phyloP scores from a whole-genome alignment of 2,888 invertebrate genomes.

The Archips xylosteana region DNA sequence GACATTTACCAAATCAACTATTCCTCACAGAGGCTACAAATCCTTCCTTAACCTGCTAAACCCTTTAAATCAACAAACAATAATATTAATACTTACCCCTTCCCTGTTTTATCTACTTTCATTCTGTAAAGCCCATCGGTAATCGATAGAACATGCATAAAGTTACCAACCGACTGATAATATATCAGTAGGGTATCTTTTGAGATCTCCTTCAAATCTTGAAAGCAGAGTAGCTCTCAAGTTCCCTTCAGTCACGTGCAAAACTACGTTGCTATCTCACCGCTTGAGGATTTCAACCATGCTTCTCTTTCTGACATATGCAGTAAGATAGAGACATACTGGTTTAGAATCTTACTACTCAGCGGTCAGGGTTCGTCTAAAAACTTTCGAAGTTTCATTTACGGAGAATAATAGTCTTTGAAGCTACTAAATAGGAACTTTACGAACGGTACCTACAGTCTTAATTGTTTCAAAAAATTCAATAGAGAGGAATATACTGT shows the following conservation, averaged over 20 bases:
- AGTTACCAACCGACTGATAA: not conserved
- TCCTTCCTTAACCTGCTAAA: no score
- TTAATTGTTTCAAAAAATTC: no score
- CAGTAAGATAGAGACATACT: not conserved
- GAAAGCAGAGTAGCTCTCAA: constrained; percentile 20
- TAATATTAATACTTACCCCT: no score
- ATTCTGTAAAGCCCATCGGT: not conserved
- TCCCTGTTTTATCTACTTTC: not conserved
- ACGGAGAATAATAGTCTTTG: not conserved
- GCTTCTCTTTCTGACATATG: not conserved
- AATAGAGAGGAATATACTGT: no score
- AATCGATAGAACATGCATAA: constrained; percentile 9
- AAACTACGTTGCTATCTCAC: constrained; percentile 4
- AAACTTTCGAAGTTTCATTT: not conserved
- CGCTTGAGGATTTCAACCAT: not conserved
- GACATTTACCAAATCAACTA: no score
- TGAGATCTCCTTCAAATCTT: constrained; percentile 15
- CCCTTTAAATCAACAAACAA: no score
- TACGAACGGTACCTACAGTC: not conserved
- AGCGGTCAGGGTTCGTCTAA: not conserved
- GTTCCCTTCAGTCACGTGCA: constrained; percentile 15
- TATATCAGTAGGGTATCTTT: constrained; percentile 13
- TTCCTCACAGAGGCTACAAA: no score
- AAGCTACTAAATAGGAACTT: not conserved
- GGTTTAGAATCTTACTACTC: not conserved